Evolutionary conservation across 2,797 vertebrate species (phyloP), one percentile per base, ranked within the genome.

Genomic region (Valencia hispanica): DNA sequence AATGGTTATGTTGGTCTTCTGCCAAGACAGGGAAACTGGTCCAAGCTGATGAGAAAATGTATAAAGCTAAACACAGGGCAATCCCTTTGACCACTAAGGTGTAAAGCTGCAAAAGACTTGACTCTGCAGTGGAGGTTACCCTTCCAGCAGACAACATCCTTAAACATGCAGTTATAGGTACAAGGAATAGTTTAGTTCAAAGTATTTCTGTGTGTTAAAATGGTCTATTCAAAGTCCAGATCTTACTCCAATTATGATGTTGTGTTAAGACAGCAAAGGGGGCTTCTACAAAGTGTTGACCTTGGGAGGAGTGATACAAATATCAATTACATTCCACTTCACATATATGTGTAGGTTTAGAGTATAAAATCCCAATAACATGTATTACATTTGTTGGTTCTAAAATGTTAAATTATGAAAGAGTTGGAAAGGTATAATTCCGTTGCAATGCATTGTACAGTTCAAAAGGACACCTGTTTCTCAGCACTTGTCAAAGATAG

Each of bases 401-500:
- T 34, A 36, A 63, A 34, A 34, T 34, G 32, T 20, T 63, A 5
- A 63, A 11, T 22, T 63, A 32, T 20, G 32, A 65, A 63, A 36
- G 22, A 22, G 32, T 11, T 22, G 14, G 1, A 63, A 20, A 18
- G 11, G 18, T 10, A 12, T 11, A 25, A 11, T 39, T 11, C 34
- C 61, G 25, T 66, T 41, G 11, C 63, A 41, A 41, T 10, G 9
- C 25, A 25, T 25, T 20, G 6, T n/a, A 25, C 9, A 53, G 25
- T n/a, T 41, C 15, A 7, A 66, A 59, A 51, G 32, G 70, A 83
- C 86, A 91, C 84, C 80, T 84, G 81, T 45, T 87, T 79, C 45
- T 34, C 73, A 45, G 53, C 47, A 74, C 77, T 83, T 89, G 72
- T 72, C 75, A 79, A 77, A 76, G 70, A 72, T 5, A 10, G 0